phyloP scores from a whole-genome alignment of 2,888 invertebrate genomes.

The Cryptus armator region DNA sequence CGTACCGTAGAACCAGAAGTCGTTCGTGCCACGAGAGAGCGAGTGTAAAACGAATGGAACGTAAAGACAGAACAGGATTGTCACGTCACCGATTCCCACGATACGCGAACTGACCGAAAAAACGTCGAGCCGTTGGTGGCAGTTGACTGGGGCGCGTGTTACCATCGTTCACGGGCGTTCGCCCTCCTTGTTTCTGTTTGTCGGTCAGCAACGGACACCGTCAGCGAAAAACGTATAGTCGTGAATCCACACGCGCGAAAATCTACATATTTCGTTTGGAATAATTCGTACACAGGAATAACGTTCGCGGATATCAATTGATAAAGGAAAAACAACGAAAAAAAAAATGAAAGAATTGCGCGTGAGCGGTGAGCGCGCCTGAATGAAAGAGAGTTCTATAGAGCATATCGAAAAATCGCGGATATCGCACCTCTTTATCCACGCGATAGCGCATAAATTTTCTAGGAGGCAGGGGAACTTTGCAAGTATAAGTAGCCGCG shows the following conservation, averaged over 20 bases:
- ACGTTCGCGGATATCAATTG: background rate
- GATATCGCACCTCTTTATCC: conserved; percentile 69
- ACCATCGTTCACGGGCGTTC: conserved; percentile 69
- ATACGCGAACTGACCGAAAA: conserved; percentile 68
- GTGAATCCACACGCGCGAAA: background rate
- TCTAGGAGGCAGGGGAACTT: conserved; percentile 59
- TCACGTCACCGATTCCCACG: conserved; percentile 75
- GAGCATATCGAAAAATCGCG: conserved; percentile 64
- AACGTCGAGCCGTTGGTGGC: conserved; percentile 63
- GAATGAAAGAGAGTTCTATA: conserved; percentile 20
- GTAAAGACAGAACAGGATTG: conserved; percentile 69
- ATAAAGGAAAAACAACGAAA: background rate
- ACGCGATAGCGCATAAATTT: conserved; percentile 68
- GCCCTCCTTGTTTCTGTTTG: conserved; percentile 62
- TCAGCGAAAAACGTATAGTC: background rate
- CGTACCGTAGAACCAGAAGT: conserved; percentile 43
- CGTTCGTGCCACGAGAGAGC: conserved; percentile 47
- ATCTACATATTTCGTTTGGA: conserved; percentile 13
- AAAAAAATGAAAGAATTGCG: background rate
- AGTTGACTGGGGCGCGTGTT: conserved; percentile 69
- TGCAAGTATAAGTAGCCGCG: conserved; percentile 68
- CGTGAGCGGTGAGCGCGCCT: background rate
- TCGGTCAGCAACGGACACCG: conserved; percentile 36
- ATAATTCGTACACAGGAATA: background rate
- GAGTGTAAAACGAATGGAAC: conserved; percentile 58